Evolutionary conservation across 2,888 invertebrate genomes (phyloP).

Genomic region (Platerodrilus igneus): DNA sequence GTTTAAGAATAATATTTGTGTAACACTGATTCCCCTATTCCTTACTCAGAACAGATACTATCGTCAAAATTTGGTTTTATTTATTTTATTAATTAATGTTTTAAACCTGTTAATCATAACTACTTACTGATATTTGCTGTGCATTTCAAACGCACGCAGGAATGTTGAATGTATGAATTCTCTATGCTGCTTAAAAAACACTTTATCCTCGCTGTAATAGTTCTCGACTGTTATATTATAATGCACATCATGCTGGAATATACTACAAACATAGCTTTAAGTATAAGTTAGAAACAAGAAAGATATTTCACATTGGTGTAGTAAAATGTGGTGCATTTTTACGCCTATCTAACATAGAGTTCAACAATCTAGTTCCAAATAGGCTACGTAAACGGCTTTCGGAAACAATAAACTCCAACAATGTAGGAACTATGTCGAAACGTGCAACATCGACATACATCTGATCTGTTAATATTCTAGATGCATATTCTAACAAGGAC

Average conservation of each 20-base stretch:
- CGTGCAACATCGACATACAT: slow-evolving; percentile 49
- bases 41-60: no score
- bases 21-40: no score
- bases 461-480: slow-evolving; percentile 47
- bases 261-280: slow-evolving; percentile 29
- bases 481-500: slow-evolving; percentile 52
- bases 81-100: no score
- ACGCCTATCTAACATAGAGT: slow-evolving; percentile 54
- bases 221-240: slow-evolving; percentile 46
- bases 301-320: slow-evolving; percentile 45
- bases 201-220: slow-evolving; percentile 49
- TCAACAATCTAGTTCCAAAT: slow-evolving; percentile 54
- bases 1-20: no score
- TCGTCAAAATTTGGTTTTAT: no score
- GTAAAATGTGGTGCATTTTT: slow-evolving; percentile 49
- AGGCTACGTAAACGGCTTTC: slow-evolving; percentile 49
- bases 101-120: no score
- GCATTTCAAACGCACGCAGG: slow-evolving; percentile 48
- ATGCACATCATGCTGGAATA: slow-evolving; percentile 48
- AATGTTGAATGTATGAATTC: slow-evolving; percentile 50
- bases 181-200: slow-evolving; percentile 51
- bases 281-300: not conserved
- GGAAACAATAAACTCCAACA: slow-evolving; percentile 52
- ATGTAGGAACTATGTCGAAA: slow-evolving; percentile 48
- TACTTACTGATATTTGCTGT: no score